Evolutionary conservation across 2,797 vertebrate species (phyloP).

Genomic region (Clarias pachynema): DNA sequence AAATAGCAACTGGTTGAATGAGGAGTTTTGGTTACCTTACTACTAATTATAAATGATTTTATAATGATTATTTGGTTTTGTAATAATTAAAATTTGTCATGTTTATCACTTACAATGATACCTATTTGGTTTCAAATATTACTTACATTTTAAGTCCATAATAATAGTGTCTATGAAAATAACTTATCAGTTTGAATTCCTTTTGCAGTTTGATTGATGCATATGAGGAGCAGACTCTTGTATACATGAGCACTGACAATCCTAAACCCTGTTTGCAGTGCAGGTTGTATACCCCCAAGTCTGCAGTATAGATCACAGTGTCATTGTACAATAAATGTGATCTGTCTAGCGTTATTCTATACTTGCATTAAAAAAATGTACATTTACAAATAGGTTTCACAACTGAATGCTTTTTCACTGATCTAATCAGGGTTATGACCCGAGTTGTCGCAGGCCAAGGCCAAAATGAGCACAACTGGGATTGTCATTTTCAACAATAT

Average conservation of each 20-base stretch:
- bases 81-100: slow-evolving; percentile 33
- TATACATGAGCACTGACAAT: not conserved
- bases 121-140: not conserved
- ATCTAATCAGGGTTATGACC: slow-evolving; percentile 15
- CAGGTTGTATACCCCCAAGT: not conserved
- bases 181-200: not conserved
- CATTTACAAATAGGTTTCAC: not conserved
- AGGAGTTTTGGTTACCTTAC: not conserved
- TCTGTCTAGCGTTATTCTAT: not conserved
- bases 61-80: not conserved
- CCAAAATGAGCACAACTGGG: slow-evolving; percentile 58
- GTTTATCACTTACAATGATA: not conserved
- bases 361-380: not conserved
- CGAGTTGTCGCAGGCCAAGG: not conserved
- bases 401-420: slow-evolving; percentile 16
- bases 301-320: not conserved
- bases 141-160: not conserved
- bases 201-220: not conserved
- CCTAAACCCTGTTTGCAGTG: slow-evolving; percentile 28
- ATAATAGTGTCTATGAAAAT: slow-evolving; percentile 1
- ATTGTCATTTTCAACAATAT: slow-evolving; percentile 60
- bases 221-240: slow-evolving; percentile 31
- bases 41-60: not conserved
- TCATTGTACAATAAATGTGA: slow-evolving; percentile 31
- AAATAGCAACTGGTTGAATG: not conserved